Evolutionary conservation across 2,113 vertebrate species (phyloP), one percentile per base, ranked within the genome.

Genomic region (Prunella fulvescens): DNA sequence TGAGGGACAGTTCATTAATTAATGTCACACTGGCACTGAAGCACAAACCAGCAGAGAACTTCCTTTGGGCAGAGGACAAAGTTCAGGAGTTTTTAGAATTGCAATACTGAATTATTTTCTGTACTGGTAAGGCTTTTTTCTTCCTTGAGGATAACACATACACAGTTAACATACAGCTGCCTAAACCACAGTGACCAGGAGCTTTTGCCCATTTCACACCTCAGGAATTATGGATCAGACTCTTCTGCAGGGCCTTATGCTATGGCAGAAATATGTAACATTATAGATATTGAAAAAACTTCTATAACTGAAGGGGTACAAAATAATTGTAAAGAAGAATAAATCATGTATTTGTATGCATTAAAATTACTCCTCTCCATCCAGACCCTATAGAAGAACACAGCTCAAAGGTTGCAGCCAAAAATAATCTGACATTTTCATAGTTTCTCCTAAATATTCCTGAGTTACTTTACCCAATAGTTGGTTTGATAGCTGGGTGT

Each of bases 141-240:
- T 76, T 58, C 22, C 15, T 50, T 23, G 45, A 53, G 26, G 13
- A 20, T 44, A 39, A 61, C 9, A 11, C 10, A 72, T 0, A 8
- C 2, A 26, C 2, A 67, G n/a, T 35, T 51, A 35, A 53, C 13
- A 65, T 0, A 9, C 3, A 22, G 9, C 5, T 16, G 6, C 42
- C 64, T 51, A n/a, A 77, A 67, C 6, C 42, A 19, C 25, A 67
- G 16, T 6, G 14, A 47, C 17, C 25, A 61, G 14, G 25, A 76
- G 47, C 8, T 81, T 40, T 48, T 15, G 11, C 7, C 7, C 14
- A 53, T 61, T 91, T 69, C 39, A 50, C 6, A 57, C 50, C 35
- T 60, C 69, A 54, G 35, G 57, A 85, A 53, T 57, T 3, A 24
- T 1, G 2, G 29, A 73, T 42, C 10, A 60, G 7, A 6, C 45